phyloP scores from a whole-genome alignment of 2,888 invertebrate species.

The Caradrina kadenii region DNA sequence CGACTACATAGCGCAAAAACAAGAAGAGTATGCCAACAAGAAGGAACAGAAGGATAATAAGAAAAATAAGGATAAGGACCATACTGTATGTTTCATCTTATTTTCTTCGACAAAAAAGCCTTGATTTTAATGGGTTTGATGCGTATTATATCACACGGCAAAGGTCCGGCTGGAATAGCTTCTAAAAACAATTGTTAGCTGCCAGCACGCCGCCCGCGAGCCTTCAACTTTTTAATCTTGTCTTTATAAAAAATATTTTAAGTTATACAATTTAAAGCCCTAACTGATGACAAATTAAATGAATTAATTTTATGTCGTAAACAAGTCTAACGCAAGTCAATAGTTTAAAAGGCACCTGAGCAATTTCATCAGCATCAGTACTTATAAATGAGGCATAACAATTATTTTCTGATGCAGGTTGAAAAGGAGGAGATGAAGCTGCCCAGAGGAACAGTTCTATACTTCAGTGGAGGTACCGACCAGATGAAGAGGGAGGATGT shows the following conservation, averaged over 20 bases:
- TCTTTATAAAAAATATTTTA: too few species aligned
- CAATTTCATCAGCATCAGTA: background rate
- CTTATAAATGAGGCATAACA: background rate
- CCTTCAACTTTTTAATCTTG: too few species aligned
- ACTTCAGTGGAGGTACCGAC: constrained; percentile 92
- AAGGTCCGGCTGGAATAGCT: too few species aligned
- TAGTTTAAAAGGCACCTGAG: background rate
- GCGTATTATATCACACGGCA: too few species aligned
- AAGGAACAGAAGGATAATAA: constrained; percentile 91
- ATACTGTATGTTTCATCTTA: constrained; percentile 9
- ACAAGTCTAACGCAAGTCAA: background rate
- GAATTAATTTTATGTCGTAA: too few species aligned
- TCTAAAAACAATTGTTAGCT: too few species aligned
- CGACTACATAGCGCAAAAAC: constrained; percentile 92
- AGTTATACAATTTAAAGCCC: too few species aligned
- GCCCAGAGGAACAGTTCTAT: constrained; percentile 94
- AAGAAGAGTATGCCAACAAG: constrained; percentile 91
- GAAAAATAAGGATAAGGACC: constrained; percentile 86
- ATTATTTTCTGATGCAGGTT: constrained; percentile 65
- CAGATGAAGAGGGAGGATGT: constrained; percentile 93
- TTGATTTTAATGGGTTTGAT: too few species aligned
- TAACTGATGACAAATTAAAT: too few species aligned
- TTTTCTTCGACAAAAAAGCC: too few species aligned
- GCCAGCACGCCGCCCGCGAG: too few species aligned
- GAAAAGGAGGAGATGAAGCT: constrained; percentile 88